phyloP scores from a whole-genome alignment of 2,888 invertebrate genomes.

The Prostheceraeus crozeri region DNA sequence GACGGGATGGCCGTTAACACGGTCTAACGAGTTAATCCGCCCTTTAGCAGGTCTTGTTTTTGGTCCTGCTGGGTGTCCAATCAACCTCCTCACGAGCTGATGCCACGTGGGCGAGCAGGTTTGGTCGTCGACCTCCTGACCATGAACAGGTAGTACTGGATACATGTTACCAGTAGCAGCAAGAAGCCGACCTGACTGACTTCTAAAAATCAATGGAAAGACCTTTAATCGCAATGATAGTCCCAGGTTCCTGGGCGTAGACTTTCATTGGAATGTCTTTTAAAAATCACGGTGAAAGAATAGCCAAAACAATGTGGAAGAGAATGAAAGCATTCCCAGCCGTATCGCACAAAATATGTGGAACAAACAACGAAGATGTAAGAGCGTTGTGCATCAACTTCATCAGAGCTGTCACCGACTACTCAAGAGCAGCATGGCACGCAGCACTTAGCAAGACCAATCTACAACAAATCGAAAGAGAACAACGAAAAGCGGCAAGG shows the following conservation, averaged over 20 bases:
- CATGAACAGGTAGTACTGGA: too few relatives aligned
- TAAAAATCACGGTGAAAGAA: conserved; percentile 7
- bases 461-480: conserved; percentile 1
- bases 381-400: conserved; percentile 16
- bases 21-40: too few relatives aligned
- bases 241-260: conserved; percentile 10
- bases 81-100: too few relatives aligned
- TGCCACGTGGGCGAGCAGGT: too few relatives aligned
- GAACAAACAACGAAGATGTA: not conserved
- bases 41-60: too few relatives aligned
- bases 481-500: not conserved
- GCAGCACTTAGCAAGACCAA: not conserved
- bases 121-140: too few relatives aligned
- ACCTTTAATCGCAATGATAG: conserved; percentile 8
- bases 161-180: too few relatives aligned
- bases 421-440: not conserved
- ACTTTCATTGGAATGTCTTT: conserved; percentile 9
- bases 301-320: conserved; percentile 14
- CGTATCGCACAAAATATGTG: conserved; percentile 16
- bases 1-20: too few relatives aligned
- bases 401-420: conserved; percentile 21
- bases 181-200: too few relatives aligned
- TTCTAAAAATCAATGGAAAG: conserved; percentile 27
- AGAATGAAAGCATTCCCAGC: conserved; percentile 11
- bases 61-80: too few relatives aligned